Evolutionary conservation across 1,140 invertebrate species (phyloP).

Genomic region (Argopecten irradians): DNA sequence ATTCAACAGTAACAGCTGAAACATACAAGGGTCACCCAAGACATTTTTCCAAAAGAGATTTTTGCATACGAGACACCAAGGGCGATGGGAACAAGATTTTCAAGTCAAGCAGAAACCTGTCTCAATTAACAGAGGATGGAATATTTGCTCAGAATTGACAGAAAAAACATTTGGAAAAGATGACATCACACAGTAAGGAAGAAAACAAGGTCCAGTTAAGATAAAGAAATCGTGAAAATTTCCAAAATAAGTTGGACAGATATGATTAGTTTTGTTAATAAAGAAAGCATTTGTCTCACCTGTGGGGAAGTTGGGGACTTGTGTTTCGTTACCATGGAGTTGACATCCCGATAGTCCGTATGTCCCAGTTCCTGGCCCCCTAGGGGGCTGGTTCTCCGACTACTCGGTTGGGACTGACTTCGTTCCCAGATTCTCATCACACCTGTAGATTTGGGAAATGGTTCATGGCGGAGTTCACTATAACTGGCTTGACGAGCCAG

Average conservation of each 20-base stretch:
- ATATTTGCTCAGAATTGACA: too few relatives aligned
- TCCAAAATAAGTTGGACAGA: too few relatives aligned
- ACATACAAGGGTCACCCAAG: neutral
- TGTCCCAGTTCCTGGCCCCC: neutral
- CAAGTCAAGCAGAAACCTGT: too few relatives aligned
- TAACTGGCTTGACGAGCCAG: slow-evolving; percentile 19
- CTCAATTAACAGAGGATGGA: too few relatives aligned
- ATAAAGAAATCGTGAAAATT: too few relatives aligned
- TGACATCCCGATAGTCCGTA: neutral
- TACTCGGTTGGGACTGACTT: neutral
- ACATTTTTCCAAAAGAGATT: neutral
- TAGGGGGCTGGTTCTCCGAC: neutral
- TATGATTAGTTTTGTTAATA: too few relatives aligned
- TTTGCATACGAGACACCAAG: neutral
- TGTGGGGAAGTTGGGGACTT: neutral
- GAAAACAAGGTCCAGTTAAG: too few relatives aligned
- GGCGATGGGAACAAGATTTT: neutral
- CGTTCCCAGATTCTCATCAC: slow-evolving; percentile 7
- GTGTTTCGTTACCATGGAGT: neutral
- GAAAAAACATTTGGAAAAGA: too few relatives aligned
- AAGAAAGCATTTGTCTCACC: too few relatives aligned
- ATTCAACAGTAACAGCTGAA: neutral
- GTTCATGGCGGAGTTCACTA: neutral
- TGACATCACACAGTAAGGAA: too few relatives aligned
- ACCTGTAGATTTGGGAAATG: neutral